phyloP scores from a whole-genome alignment of 2,888 invertebrate species.

The Dysmachus trigonus region DNA sequence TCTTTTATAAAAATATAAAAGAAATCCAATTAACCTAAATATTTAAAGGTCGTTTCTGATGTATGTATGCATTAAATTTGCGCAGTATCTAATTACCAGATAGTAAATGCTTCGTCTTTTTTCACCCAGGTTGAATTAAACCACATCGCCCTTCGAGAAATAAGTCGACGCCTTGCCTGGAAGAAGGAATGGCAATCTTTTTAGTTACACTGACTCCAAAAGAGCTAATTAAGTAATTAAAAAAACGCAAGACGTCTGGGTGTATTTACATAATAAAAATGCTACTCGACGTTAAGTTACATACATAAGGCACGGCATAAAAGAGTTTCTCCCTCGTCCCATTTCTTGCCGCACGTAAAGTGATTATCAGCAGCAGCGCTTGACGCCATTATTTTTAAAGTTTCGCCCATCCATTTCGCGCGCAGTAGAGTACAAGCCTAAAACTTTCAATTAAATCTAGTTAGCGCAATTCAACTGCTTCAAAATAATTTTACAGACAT shows the following conservation, averaged over 20 bases:
- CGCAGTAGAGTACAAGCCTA: background rate
- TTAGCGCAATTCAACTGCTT: conserved; percentile 33
- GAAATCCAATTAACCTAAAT: too few species aligned
- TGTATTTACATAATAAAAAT: background rate
- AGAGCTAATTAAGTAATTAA: background rate
- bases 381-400: conserved; percentile 8
- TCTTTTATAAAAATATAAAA: too few species aligned
- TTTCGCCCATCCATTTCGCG: background rate
- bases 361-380: background rate
- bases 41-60: background rate
- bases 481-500: conserved; percentile 34
- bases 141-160: background rate
- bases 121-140: background rate
- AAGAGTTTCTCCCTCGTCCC: background rate
- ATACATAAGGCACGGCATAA: background rate
- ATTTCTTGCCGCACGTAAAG: background rate
- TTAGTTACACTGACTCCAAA: background rate
- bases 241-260: background rate
- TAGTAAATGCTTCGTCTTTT: background rate
- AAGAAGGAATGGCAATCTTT: background rate
- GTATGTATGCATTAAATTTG: background rate
- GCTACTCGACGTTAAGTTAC: background rate
- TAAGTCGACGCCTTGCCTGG: background rate
- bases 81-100: background rate
- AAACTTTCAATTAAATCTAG: conserved; percentile 27